phyloP scores from a whole-genome alignment of 1,140 invertebrate species.

The Drosophila cardini region DNA sequence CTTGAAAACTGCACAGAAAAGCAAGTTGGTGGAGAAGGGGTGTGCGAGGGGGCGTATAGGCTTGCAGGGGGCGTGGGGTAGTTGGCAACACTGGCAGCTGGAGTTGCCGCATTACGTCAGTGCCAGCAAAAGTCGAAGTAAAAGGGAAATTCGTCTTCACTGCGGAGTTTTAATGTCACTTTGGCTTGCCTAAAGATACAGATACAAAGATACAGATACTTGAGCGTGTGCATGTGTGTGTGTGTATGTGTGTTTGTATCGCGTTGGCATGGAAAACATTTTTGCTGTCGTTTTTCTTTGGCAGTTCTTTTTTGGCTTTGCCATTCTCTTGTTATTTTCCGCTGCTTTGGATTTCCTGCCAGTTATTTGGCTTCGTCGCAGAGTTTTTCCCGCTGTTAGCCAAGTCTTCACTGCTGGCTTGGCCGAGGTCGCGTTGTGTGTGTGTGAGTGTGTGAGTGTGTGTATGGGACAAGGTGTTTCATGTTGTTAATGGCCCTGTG shows the following conservation, averaged over 20 bases:
- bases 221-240: neutral
- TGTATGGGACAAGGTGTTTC: constrained; percentile 66
- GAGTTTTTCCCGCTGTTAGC: constrained; percentile 20
- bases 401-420: constrained; percentile 43
- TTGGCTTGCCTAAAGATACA: constrained; percentile 25
- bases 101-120: constrained; percentile 80
- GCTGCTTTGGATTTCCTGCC: constrained; percentile 44
- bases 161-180: constrained; percentile 55
- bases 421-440: constrained; percentile 63
- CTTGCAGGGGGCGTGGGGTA: constrained; percentile 9
- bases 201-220: constrained; percentile 26
- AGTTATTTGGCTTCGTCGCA: constrained; percentile 70
- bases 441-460: constrained; percentile 8
- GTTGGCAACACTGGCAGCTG: constrained; percentile 43
- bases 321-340: constrained; percentile 61
- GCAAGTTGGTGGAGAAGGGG: constrained; percentile 6
- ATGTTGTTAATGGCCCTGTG: constrained; percentile 60
- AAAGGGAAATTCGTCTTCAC: constrained; percentile 69
- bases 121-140: constrained; percentile 61
- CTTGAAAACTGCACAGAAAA: constrained; percentile 67
- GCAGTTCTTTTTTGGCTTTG: constrained; percentile 48
- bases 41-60: neutral
- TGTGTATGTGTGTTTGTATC: constrained; percentile 11
- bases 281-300: constrained; percentile 59
- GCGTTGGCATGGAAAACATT: constrained; percentile 27